Evolutionary conservation across 2,113 vertebrate genomes (phyloP), one percentile per base, ranked within the genome.

Genomic region (Tor tambroides): DNA sequence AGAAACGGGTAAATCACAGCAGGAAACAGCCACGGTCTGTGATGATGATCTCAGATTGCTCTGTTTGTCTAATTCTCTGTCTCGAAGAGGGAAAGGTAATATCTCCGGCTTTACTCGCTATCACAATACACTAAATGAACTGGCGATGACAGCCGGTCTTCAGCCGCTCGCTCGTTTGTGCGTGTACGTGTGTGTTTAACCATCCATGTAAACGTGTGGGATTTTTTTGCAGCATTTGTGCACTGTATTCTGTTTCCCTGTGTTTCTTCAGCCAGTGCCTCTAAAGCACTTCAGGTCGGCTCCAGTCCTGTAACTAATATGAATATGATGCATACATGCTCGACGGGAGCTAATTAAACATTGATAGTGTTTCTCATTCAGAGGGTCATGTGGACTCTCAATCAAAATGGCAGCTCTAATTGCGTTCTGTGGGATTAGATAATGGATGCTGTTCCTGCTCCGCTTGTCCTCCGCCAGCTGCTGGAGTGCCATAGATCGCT

Each of bases 401-500:
- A 97, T 98, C 97, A 97, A 96, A 96, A 96, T 96, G 96, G 96
- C 97, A 97, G 96, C 93, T 93, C 94, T 97, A 98, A 98, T 98
- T 97, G 97, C 94, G 94, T 95, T 96, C 96, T 95, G 88, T 93
- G 97, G 96, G 97, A 97, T 97, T 96, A 96, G 96, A 96, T 98
- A 98, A 98, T 98, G 96, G 96, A 95, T 95, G 96, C 94, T 87
- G 93, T 93, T 95, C 94, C 43, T 59, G 79, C 88, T 86, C 56
- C 75, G 67, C 56, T 67, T 49, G 59, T 89, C 81, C 75, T 80
- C 8, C 41, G 1, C 80, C 87, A 83, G 84, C 43, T 83, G 79
- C 87, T 71, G 72, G 28, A 88, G 84, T 49, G 30, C 9, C 78
- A 46, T n/a, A 67, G 23, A 82, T 46, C 9, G 12, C 79, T 28